Evolutionary conservation across 2,888 invertebrate species (phyloP).

Genomic region (Amorpha juglandis): DNA sequence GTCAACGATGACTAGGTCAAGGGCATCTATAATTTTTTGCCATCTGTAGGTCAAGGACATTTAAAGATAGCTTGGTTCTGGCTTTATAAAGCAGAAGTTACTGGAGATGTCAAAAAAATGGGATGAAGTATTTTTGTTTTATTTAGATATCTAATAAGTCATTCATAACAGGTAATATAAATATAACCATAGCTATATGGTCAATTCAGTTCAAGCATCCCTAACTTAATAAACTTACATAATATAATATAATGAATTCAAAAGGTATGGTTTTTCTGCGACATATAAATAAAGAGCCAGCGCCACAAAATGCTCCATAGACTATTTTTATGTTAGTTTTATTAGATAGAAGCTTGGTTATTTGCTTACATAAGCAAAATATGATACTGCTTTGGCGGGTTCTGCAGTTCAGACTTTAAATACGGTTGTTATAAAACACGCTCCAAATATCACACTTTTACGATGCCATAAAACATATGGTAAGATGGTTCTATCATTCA

Average conservation of each 20-base stretch:
- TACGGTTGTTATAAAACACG: background rate
- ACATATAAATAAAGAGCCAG: slow-evolving; percentile 8
- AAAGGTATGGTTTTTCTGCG: slow-evolving; percentile 15
- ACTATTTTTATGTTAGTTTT: slow-evolving; percentile 10
- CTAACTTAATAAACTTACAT: background rate
- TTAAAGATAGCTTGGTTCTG: background rate
- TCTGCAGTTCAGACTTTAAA: background rate
- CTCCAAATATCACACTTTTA: slow-evolving; percentile 1
- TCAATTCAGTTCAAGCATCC: no score
- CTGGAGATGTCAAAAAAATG: background rate
- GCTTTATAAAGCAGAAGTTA: background rate
- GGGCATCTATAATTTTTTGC: no score
- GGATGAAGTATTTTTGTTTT: no score
- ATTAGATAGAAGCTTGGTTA: slow-evolving; percentile 20
- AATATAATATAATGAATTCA: background rate
- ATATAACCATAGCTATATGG: background rate
- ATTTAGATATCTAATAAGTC: no score
- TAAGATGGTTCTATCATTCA: background rate
- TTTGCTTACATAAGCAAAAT: slow-evolving; percentile 1
- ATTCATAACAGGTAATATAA: background rate
- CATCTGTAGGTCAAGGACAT: slow-evolving; percentile 9
- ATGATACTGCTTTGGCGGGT: slow-evolving; percentile 9
- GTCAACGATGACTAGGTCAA: slow-evolving; percentile 3
- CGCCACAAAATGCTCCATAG: slow-evolving; percentile 20
- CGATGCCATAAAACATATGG: slow-evolving; percentile 3